phyloP scores from a whole-genome alignment of 1,140 invertebrate species.

The Pseudomyrmex pallidus region DNA sequence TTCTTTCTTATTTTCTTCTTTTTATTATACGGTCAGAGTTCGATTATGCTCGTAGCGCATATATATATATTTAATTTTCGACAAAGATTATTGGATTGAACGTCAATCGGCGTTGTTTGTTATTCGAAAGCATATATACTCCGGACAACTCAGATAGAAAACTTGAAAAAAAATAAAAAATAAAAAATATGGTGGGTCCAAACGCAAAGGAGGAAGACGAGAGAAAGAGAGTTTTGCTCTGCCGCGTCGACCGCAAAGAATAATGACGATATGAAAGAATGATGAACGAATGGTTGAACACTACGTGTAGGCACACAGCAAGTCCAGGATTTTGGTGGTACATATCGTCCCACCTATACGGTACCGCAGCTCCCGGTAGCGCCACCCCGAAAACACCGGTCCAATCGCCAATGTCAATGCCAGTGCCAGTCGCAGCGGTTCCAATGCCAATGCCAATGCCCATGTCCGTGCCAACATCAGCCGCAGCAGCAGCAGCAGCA shows the following conservation, averaged over 20 bases:
- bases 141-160: slow-evolving; percentile 15
- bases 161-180: slow-evolving; percentile 16
- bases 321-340: slow-evolving; percentile 84
- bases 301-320: slow-evolving; percentile 81
- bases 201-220: slow-evolving; percentile 57
- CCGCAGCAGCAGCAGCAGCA: slow-evolving; percentile 66
- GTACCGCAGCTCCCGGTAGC: slow-evolving; percentile 80
- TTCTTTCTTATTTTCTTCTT: slow-evolving; percentile 3
- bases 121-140: neutral
- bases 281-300: slow-evolving; percentile 70
- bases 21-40: neutral
- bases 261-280: slow-evolving; percentile 72
- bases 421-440: slow-evolving; percentile 73
- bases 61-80: neutral
- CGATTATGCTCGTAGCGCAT: neutral
- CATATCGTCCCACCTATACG: slow-evolving; percentile 83
- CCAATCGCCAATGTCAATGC: slow-evolving; percentile 78
- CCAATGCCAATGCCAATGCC: slow-evolving; percentile 67
- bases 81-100: neutral
- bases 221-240: slow-evolving; percentile 50
- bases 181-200: slow-evolving; percentile 34
- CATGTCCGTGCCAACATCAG: slow-evolving; percentile 69
- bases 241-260: slow-evolving; percentile 62
- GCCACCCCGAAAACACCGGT: slow-evolving; percentile 82
- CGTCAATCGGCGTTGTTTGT: neutral